Evolutionary conservation across 92 coral and sea anemone species (phyloP).

Genomic region (Epizoanthus ramosus): DNA sequence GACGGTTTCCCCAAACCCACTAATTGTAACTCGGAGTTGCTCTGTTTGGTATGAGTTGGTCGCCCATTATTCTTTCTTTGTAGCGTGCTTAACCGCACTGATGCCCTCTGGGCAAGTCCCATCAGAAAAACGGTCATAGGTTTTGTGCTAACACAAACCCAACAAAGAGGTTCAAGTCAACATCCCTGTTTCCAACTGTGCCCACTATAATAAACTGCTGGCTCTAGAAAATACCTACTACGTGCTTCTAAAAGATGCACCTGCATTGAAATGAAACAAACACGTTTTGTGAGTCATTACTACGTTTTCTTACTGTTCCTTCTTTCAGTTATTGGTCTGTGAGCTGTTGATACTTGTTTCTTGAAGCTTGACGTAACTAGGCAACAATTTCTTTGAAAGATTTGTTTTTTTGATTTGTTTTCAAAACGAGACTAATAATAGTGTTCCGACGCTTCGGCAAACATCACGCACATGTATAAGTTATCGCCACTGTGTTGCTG

Average conservation of each 20-base stretch:
- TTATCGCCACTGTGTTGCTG: no score
- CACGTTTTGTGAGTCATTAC: not conserved
- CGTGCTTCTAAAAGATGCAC: not conserved
- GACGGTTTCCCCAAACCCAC: not conserved
- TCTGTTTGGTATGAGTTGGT: not conserved
- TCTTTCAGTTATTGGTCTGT: not conserved
- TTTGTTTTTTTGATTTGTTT: not conserved
- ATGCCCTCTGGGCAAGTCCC: not conserved
- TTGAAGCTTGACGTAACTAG: not conserved
- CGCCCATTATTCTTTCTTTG: not conserved
- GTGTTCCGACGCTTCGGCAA: not conserved
- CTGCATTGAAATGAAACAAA: no score
- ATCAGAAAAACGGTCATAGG: not conserved
- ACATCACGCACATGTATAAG: no score
- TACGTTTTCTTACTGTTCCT: not conserved
- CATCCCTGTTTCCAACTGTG: not conserved
- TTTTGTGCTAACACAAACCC: constrained; percentile 2
- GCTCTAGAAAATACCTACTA: not conserved
- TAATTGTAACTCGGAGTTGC: not conserved
- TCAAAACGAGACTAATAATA: not conserved
- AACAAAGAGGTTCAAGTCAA: not conserved
- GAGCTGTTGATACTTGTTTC: not conserved
- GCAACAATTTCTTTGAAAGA: constrained; percentile 14
- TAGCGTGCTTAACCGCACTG: not conserved
- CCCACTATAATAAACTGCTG: not conserved